Conservation (phyloP, 53 echinoderm and acorn worm species). For the Holothuria leucospilota region DNA sequence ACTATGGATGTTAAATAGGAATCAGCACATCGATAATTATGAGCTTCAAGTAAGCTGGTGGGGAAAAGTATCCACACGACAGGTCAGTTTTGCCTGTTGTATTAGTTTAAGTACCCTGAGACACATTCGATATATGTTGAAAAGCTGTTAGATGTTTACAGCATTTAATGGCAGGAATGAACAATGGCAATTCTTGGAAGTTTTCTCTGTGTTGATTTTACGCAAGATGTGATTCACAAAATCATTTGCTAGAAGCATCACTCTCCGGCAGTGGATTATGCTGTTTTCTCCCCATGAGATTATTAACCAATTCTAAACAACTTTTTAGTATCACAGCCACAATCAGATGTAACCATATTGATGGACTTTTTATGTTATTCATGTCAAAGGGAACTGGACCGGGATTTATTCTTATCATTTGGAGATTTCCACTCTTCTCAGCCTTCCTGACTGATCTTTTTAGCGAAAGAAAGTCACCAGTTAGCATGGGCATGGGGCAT, state of each 20-base stretch:
- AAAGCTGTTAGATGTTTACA: background rate
- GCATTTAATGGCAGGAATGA: slow-evolving; percentile 5
- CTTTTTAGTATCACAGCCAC: slow-evolving; percentile 15
- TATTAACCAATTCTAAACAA: background rate
- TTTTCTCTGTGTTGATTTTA: slow-evolving; percentile 29
- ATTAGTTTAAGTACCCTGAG: background rate
- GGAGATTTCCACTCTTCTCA: too few relatives aligned
- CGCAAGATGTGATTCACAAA: slow-evolving; percentile 15
- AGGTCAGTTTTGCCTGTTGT: background rate
- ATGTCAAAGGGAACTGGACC: background rate
- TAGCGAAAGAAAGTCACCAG: too few relatives aligned
- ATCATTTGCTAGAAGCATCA: slow-evolving; percentile 9
- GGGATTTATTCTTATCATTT: too few relatives aligned
- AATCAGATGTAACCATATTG: slow-evolving; percentile 1
- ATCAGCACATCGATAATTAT: too few relatives aligned
- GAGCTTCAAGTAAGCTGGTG: too few relatives aligned
- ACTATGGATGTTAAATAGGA: too few relatives aligned
- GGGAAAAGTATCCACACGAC: background rate
- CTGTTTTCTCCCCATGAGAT: slow-evolving; percentile 1
- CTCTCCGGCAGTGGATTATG: slow-evolving; percentile 37
- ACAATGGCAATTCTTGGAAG: background rate
- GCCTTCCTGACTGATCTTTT: too few relatives aligned
- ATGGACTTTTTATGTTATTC: slow-evolving; percentile 24
- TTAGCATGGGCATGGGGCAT: too few relatives aligned
- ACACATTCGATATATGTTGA: background rate